Percentiles rank a stretch among this genome's conserved stretches.
phyloP scores from a whole-genome alignment of 2,888 invertebrate genomes.

The Mamestra brassicae region DNA sequence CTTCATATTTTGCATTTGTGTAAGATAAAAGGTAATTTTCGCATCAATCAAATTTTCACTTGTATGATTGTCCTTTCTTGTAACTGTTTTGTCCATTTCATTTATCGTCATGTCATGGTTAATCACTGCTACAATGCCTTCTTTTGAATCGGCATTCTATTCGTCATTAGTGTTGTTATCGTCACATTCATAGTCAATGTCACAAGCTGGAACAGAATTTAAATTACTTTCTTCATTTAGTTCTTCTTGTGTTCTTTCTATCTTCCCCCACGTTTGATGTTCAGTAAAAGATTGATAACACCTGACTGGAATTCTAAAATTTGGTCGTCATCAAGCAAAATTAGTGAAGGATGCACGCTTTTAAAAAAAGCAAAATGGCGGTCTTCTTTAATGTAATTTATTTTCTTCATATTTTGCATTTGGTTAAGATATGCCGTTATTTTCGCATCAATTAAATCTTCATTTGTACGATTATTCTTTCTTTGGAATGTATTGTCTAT shows the following conservation, averaged over 20 bases:
- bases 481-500: slow-evolving; percentile 1
- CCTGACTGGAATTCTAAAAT: slow-evolving; percentile 61
- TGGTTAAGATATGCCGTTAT: slow-evolving; percentile 21
- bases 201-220: slow-evolving; percentile 20
- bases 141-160: slow-evolving; percentile 28
- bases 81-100: slow-evolving; percentile 5
- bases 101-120: slow-evolving; percentile 7
- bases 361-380: slow-evolving; percentile 52
- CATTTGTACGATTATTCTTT: background rate
- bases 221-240: slow-evolving; percentile 13
- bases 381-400: slow-evolving; percentile 15
- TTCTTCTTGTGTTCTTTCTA: background rate
- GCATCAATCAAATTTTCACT: background rate
- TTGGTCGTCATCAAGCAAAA: slow-evolving; percentile 58
- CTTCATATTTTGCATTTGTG: background rate
- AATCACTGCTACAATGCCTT: background rate
- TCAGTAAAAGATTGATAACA: slow-evolving; percentile 60
- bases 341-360: slow-evolving; percentile 52
- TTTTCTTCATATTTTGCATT: background rate
- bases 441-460: background rate
- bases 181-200: slow-evolving; percentile 1
- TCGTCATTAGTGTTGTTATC: slow-evolving; percentile 7
- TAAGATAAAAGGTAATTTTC: slow-evolving; percentile 8
- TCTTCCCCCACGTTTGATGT: slow-evolving; percentile 53
- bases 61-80: background rate